Percentiles rank a stretch among this genome's conserved stretches.
These are phyloP conservation scores for Zalophus californianus DNA, from an alignment of 2,797 vertebrate genomes.

Conservation along the genomic window DNA sequence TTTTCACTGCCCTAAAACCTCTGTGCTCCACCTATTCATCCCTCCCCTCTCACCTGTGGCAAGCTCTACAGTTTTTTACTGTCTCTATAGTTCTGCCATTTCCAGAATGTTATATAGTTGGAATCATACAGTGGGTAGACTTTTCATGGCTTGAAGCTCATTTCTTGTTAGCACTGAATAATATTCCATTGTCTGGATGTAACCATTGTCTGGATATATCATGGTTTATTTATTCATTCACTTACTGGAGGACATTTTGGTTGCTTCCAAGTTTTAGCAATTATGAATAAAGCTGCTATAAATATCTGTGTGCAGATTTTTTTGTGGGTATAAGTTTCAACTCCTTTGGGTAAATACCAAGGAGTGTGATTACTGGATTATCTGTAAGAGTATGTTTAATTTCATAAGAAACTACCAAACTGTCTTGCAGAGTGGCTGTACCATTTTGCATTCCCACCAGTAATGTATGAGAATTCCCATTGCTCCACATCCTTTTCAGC, in stretches of 20 bases:
- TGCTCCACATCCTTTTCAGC: neutral
- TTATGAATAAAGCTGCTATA: neutral
- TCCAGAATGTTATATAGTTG: neutral
- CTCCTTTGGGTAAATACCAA: neutral
- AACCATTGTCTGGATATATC: neutral
- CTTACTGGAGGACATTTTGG: neutral
- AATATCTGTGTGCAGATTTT: neutral
- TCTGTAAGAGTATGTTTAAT: neutral
- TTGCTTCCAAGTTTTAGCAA: neutral
- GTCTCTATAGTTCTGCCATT: neutral
- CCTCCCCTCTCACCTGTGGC: neutral
- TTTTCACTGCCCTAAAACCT: neutral
- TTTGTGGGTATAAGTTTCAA: neutral
- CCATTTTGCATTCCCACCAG: neutral
- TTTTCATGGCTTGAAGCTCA: neutral
- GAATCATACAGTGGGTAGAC: neutral
- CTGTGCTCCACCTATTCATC: neutral
- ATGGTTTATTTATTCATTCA: neutral
- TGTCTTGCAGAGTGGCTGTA: neutral
- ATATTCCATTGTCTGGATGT: neutral
- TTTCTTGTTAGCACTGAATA: neutral
- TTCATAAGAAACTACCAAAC: neutral
- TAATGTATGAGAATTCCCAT: neutral
- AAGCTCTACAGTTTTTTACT: neutral
- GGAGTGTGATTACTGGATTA: neutral